Percentiles rank a stretch among this genome's conserved stretches.
Conservation (phyloP, 2,888 invertebrate genomes). For the Dasysyrphus tricinctus region DNA sequence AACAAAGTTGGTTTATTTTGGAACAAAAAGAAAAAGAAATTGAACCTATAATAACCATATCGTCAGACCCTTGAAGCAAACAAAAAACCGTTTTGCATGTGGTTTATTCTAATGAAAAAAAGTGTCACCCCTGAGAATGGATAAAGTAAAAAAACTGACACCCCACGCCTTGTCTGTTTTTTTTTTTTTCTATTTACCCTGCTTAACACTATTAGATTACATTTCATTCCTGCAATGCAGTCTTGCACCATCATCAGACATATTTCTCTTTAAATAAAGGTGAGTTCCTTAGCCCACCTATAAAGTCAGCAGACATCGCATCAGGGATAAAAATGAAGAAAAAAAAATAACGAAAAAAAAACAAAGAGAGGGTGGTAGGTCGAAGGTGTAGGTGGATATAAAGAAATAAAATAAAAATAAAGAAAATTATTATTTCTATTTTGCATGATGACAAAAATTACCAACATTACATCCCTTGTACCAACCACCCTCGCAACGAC, state of each 20-base stretch:
- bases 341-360: conserved; percentile 7
- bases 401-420: conserved; percentile 68
- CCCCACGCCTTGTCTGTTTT: conserved; percentile 41
- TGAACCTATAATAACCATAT: background rate
- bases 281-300: conserved; percentile 56
- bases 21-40: conserved; percentile 20
- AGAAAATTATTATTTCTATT: conserved; percentile 75
- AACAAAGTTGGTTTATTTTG: conserved; percentile 46
- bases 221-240: conserved; percentile 59
- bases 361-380: conserved; percentile 15
- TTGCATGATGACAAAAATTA: conserved; percentile 74
- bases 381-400: background rate
- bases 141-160: conserved; percentile 33
- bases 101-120: conserved; percentile 34
- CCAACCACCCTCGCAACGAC: conserved; percentile 4
- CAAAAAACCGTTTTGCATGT: conserved; percentile 30
- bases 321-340: conserved; percentile 17
- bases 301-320: conserved; percentile 51
- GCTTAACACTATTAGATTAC: conserved; percentile 71
- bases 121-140: conserved; percentile 47
- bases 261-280: conserved; percentile 69
- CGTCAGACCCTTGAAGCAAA: conserved; percentile 35
- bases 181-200: conserved; percentile 33
- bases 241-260: conserved; percentile 49
- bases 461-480: conserved; percentile 34